Evolutionary conservation across 2,113 vertebrate species (phyloP).

Genomic region (Paracanthobrama guichenoti): DNA sequence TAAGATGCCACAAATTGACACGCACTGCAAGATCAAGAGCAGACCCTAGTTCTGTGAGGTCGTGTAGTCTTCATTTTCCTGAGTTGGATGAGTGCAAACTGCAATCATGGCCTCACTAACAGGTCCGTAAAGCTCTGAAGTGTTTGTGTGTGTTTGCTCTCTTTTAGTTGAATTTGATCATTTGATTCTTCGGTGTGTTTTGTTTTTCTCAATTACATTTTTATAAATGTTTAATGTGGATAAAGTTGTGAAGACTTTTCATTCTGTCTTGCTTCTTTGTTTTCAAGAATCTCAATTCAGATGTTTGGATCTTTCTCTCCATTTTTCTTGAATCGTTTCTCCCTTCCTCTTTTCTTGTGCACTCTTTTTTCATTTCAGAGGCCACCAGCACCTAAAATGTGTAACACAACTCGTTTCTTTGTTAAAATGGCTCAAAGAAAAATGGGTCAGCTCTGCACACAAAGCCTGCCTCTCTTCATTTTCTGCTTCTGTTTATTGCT

Average conservation of each 20-base stretch:
- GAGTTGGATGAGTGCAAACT: constrained; percentile 19
- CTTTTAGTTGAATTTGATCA: not conserved
- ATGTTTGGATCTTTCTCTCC: not conserved
- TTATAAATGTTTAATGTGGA: not conserved
- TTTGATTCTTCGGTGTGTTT: not conserved
- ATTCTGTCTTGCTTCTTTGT: not conserved
- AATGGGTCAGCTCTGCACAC: constrained; percentile 53
- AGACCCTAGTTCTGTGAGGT: constrained; percentile 23
- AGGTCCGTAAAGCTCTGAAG: constrained; percentile 48
- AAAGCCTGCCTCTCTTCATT: constrained; percentile 31
- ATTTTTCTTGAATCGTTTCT: not conserved
- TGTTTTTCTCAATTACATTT: not conserved
- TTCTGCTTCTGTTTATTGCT: constrained; percentile 30
- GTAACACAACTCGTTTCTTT: constrained; percentile 52
- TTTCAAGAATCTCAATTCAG: not conserved
- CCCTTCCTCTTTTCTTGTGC: constrained; percentile 4
- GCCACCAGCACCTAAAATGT: constrained; percentile 17
- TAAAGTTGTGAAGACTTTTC: not conserved
- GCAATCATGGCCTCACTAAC: constrained; percentile 43
- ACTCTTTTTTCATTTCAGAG: not conserved
- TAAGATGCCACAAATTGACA: constrained; percentile 45
- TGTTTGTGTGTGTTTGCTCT: constrained; percentile 9
- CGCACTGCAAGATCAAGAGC: constrained; percentile 36
- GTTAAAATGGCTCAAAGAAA: constrained; percentile 47
- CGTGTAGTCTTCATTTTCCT: constrained; percentile 30